A percentile compares a stretch with the other conserved stretches of the same genome.
Conservation (phyloP, 2,888 invertebrate species). For the Hyppa rectilinea region DNA sequence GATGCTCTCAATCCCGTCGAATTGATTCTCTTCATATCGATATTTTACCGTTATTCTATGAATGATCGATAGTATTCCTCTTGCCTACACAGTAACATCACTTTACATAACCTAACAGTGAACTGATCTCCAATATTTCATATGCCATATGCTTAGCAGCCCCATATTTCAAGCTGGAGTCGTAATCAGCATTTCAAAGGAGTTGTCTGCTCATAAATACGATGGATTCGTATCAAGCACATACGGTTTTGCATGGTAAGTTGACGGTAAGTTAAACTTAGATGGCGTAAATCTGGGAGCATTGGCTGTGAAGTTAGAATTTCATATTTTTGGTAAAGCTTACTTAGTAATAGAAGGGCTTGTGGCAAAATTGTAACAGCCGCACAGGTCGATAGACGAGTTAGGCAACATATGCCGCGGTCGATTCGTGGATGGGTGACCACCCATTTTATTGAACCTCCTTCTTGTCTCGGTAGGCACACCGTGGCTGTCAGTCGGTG, state of each 20-base stretch:
- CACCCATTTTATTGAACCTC: too few species aligned
- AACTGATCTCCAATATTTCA: slow-evolving; percentile 61
- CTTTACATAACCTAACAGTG: slow-evolving; percentile 57
- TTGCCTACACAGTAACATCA: slow-evolving; percentile 35
- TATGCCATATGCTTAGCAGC: slow-evolving; percentile 60
- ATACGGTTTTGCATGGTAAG: slow-evolving; percentile 72
- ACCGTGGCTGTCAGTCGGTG: too few species aligned
- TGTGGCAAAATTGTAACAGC: too few species aligned
- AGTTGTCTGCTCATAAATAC: slow-evolving; percentile 81
- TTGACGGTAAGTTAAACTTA: slow-evolving; percentile 76
- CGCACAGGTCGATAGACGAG: too few species aligned
- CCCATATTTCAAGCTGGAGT: slow-evolving; percentile 67
- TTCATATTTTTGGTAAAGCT: not conserved
- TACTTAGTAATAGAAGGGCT: not conserved
- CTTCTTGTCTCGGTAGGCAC: too few species aligned
- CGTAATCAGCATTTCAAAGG: slow-evolving; percentile 76
- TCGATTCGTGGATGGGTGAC: too few species aligned
- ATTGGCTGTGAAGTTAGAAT: slow-evolving; percentile 28
- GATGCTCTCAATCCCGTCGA: slow-evolving; percentile 11
- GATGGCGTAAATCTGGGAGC: slow-evolving; percentile 64
- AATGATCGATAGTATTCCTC: slow-evolving; percentile 45
- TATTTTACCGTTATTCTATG: slow-evolving; percentile 30
- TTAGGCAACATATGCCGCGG: too few species aligned
- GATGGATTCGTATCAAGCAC: slow-evolving; percentile 77
- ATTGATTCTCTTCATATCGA: slow-evolving; percentile 19